Evolutionary conservation across 2,888 invertebrate genomes (phyloP), one percentile per base, ranked within the genome.

Genomic region (Dione vanillae): DNA sequence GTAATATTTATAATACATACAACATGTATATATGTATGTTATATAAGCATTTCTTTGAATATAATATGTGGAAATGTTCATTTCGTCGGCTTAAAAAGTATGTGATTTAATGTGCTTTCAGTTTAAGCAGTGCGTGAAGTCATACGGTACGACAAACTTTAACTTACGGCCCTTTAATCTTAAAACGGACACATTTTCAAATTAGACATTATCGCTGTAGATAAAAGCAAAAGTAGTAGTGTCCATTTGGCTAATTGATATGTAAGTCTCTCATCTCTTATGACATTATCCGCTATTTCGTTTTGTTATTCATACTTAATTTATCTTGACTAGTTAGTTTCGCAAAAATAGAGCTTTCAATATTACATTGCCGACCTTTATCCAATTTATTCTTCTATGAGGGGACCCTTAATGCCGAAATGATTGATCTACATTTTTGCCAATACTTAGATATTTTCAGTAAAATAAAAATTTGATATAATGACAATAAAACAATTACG

Each of bases 241-340:
- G 40, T 49, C 65, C 49, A 70, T 66, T 66, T 66, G 61, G 37
- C n/a, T 52, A 45, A 59, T 70, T 66, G 45, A 45, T n/a, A 52
- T 41, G 47, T 35, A 49, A 54, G 59, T 65, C 6, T 43, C 43
- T 43, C 43, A 66, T 70, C 66, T 70, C 61, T 35, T 70, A 61
- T 70, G 65, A 59, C 52, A 51, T 43, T 54, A 61, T 14, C 35
- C 19, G 52, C 52, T 62, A 68, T 45, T 54, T 54, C 43, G n/a
- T 43, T 68, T 68, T 41, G 16, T 43, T 35, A 59, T 70, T 70
- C 45, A 65, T 66, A 70, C 45, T 52, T 70, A 59, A 70, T 65
- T 66, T 51, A 65, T 14, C 12, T 49, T 20, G 37, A 65, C 20
- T 37, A 27, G 43, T 61, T 59, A 51, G 40, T 45, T 47, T 40